Percentiles rank a stretch among this genome's conserved stretches.
These are phyloP conservation scores for Eonycteris spelaea DNA, from an alignment of 2,113 vertebrate genomes.

Conservation along the genomic window DNA sequence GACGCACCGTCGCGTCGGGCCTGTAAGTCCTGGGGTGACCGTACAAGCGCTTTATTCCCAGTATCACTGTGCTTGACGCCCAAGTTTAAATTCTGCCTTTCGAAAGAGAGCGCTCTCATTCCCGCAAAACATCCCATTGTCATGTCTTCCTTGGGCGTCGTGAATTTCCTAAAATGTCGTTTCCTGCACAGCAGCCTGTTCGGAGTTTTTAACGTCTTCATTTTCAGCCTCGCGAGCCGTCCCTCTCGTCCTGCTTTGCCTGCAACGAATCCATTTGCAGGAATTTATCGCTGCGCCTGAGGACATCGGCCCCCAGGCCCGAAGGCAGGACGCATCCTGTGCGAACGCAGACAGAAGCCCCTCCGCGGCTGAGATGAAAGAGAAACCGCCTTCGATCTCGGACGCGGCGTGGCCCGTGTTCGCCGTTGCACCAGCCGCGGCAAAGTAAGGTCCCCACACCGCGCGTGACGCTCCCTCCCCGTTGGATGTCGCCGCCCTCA, in stretches of 20 bases:
- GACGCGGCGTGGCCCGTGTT: background rate
- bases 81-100: background rate
- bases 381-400: background rate
- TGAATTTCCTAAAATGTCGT: background rate
- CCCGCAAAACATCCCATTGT: background rate
- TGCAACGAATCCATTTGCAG: background rate
- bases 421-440: constrained; percentile 26
- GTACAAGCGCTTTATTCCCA: background rate
- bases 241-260: background rate
- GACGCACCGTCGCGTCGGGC: too few species aligned
- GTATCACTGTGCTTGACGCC: background rate
- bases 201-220: constrained; percentile 20
- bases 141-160: background rate
- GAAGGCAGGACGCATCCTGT: too few species aligned
- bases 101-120: background rate
- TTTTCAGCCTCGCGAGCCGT: background rate
- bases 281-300: background rate
- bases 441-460: background rate
- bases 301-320: background rate
- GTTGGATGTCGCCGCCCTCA: background rate
- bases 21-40: background rate
- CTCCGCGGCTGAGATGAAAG: background rate
- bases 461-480: background rate
- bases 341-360: background rate
- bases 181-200: background rate